Conservation (phyloP, 2,797 vertebrate genomes). For the Sebastes steindachneri region DNA sequence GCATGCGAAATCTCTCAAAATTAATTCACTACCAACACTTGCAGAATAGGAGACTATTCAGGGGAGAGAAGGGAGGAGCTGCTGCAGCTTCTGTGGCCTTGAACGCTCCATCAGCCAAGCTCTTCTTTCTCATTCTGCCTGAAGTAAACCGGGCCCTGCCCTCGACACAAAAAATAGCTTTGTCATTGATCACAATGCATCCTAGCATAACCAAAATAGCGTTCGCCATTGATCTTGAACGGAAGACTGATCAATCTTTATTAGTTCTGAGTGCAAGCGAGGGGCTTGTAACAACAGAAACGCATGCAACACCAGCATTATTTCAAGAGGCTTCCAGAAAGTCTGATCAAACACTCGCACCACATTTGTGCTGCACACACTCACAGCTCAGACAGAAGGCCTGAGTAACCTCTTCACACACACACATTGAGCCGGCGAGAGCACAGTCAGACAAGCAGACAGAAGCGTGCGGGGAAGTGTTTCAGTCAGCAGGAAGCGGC, state of each 20-base stretch:
- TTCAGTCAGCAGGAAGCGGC: conserved; percentile 71
- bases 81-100: conserved; percentile 57
- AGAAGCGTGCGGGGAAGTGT: conserved; percentile 57
- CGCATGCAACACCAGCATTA: conserved; percentile 4
- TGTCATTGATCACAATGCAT: conserved; percentile 77
- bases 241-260: conserved; percentile 77
- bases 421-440: conserved; percentile 34
- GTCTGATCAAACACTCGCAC: conserved; percentile 36
- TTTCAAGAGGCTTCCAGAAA: conserved; percentile 45
- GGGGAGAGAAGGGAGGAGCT: conserved; percentile 26
- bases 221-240: conserved; percentile 74
- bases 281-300: conserved; percentile 50
- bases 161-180: conserved; percentile 70
- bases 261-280: conserved; percentile 67
- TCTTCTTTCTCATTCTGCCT: conserved; percentile 47
- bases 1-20: conserved; percentile 50
- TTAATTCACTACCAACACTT: conserved; percentile 54
- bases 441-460: conserved; percentile 56
- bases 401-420: conserved; percentile 60
- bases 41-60: conserved; percentile 21
- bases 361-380: conserved; percentile 33
- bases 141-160: conserved; percentile 58
- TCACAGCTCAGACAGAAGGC: conserved; percentile 50
- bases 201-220: conserved; percentile 80
- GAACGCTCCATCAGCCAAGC: conserved; percentile 63